A percentile compares a stretch with the other conserved stretches of the same genome.
These are phyloP conservation scores for Melanchra persicariae DNA, from an alignment of 2,888 invertebrate genomes.

Conservation along the genomic window DNA sequence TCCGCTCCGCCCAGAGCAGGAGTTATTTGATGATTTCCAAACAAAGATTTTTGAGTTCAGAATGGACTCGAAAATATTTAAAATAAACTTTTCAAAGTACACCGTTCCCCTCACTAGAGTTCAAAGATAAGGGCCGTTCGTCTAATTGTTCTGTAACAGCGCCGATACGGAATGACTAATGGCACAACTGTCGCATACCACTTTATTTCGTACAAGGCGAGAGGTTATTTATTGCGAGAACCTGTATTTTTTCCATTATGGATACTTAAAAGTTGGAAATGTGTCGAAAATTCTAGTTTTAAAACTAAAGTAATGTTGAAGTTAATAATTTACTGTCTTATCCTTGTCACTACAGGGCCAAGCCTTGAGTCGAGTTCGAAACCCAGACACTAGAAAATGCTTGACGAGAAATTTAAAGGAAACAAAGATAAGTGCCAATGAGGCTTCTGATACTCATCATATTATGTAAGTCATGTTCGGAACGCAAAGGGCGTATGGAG, in stretches of 20 bases:
- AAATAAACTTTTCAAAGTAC: conserved; percentile 6
- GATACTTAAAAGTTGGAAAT: conserved; percentile 16
- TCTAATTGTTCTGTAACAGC: conserved; percentile 85
- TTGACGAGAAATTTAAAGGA: neutral
- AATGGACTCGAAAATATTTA: neutral
- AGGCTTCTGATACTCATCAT: no score
- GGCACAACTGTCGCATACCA: conserved; percentile 66
- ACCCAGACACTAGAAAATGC: neutral
- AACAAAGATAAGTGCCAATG: no score
- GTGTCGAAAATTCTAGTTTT: conserved; percentile 31
- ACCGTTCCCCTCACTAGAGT: conserved; percentile 48
- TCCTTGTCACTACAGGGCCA: no score
- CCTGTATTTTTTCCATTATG: conserved; percentile 54
- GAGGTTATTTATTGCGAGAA: conserved; percentile 58
- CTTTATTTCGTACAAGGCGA: conserved; percentile 61
- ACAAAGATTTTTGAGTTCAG: neutral
- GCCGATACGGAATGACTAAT: conserved; percentile 76
- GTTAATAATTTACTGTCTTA: neutral
- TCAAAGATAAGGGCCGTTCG: conserved; percentile 78
- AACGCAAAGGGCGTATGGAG: no score
- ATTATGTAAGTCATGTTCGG: no score
- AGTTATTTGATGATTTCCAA: no score
- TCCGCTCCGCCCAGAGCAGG: no score
- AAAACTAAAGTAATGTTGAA: neutral
- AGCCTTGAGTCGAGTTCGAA: neutral